phyloP scores from a whole-genome alignment of 2,888 invertebrate genomes.

The Dryadula phaetusa region DNA sequence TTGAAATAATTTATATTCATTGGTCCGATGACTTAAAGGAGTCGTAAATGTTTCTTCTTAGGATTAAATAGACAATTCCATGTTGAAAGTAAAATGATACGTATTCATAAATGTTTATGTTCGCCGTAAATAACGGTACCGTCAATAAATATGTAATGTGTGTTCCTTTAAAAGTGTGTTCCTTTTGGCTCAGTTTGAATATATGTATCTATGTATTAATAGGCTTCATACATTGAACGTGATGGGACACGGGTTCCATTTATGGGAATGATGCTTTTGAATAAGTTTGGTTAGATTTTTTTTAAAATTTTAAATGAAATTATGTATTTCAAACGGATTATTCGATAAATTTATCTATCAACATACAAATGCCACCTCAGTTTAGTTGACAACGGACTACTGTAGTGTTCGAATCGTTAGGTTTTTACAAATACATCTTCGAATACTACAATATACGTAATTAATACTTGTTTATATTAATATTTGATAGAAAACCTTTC shows the following conservation, averaged over 20 bases:
- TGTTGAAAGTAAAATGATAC: constrained; percentile 70
- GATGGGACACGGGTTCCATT: neutral
- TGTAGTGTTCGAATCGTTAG: too few species aligned
- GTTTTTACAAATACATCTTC: too few species aligned
- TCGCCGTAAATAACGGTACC: constrained; percentile 60
- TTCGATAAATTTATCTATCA: too few species aligned
- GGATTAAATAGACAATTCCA: constrained; percentile 44
- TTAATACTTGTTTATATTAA: too few species aligned
- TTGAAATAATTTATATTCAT: constrained; percentile 33
- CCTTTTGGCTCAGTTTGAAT: neutral
- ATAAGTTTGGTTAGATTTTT: too few species aligned
- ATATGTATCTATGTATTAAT: neutral
- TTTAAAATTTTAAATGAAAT: too few species aligned
- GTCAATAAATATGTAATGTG: constrained; percentile 60
- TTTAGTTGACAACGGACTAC: too few species aligned
- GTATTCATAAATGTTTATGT: constrained; percentile 60
- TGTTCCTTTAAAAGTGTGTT: constrained; percentile 49
- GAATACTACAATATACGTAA: too few species aligned
- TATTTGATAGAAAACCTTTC: too few species aligned
- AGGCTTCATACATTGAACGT: neutral
- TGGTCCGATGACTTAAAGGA: constrained; percentile 37
- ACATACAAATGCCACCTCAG: too few species aligned
- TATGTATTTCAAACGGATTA: too few species aligned
- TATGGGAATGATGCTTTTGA: neutral
- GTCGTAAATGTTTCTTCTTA: constrained; percentile 34